Base-by-base conservation (phyloP, 2,888 invertebrate species). In the Axea sp. region DNA sequence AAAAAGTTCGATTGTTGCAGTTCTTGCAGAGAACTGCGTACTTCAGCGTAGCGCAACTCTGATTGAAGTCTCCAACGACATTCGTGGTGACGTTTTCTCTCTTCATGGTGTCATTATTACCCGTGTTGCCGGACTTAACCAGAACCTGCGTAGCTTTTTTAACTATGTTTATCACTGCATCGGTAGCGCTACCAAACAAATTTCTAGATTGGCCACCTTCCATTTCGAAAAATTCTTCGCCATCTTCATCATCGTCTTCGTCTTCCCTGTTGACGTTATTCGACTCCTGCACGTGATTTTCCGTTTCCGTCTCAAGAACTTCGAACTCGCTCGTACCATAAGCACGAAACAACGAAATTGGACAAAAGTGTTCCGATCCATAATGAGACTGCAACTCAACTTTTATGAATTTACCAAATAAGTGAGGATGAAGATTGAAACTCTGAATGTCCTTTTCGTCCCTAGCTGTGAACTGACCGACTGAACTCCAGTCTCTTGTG, bases 361-460 rank as follows among this genome's bases (percentile, higher is more conserved):
- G 99, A 86, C 99, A 99, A 87, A 95, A 99, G 87, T 99, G 99
- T 88, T 99, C 99, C 4, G 94, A 93, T 11, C 99, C 98, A 87
- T 98, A 96, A 87, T 99, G 97, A 28, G 96, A 95, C 75, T 95
- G 91, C 83, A 99, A 91, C 82, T 99, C 99, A 0, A 95, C 93
- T 85, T 95, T 95, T 41, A 96, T 93, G 86, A 94, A 96, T 88
- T 96, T 96, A 14, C 95, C 95, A 87, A 96, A 97, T 9, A 94
- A 88, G 83, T 94, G 93, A 1, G 94, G 94, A 82, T 92, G 91
- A 35, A 97, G 88, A 77, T 92, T 91, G 83, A 97, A 98, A 78
- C 92, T 94, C 86, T 98, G 98, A 24, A 97, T 91, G 57, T 93
- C 93, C 67, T 96, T 91, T 82, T 95, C 94, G 78, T 98, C 96